Evolutionary conservation across 2,113 vertebrate species (phyloP), one percentile per base, ranked within the genome.

Genomic region (Dipodomys merriami): DNA sequence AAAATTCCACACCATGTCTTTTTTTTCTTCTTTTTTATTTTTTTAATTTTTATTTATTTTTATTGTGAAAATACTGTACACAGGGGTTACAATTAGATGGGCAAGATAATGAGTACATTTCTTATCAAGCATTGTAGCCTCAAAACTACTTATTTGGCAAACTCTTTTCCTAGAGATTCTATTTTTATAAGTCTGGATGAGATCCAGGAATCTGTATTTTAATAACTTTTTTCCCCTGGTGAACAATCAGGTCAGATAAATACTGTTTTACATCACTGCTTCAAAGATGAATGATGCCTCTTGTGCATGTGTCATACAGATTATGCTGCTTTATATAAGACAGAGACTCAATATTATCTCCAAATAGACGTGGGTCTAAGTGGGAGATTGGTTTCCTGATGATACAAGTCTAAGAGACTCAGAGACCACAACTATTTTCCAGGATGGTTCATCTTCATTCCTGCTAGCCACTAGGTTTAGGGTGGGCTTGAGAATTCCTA

Each of bases 401-500:
- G 81, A n/a, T 29, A 15, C 16, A 39, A 39, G 29, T 80, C 80
- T 69, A 80, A 76, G 39, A 23, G 57, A n/a, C 11, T 27, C 9
- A 25, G 7, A 33, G 60, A 82, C 84, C 69, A 11, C 46, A 82
- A 44, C 30, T 53, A 25, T 72, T 88, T 57, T 91, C 23, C 53
- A 77, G 30, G 22, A 68, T 64, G 49, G 13, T 79, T 93, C 65
- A 30, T 35, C 25, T 19, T 72, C 7, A 68, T n/a, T 83, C 9
- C 69, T 83, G 25, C 15, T 30, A 87, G 87, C 76, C 78, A 78
- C 44, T 64, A 83, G 57, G 62, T 72, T 93, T 57, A 86, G 30
- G 67, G 3, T 68, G n/a, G 69, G 15, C 86, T 96, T 74, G 44
- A 82, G 92, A 95, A 93, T 93, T 27, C 87, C 86, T 85, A 92